Evolutionary conservation across 2,888 invertebrate genomes (phyloP).

Genomic region (Pecten maximus): DNA sequence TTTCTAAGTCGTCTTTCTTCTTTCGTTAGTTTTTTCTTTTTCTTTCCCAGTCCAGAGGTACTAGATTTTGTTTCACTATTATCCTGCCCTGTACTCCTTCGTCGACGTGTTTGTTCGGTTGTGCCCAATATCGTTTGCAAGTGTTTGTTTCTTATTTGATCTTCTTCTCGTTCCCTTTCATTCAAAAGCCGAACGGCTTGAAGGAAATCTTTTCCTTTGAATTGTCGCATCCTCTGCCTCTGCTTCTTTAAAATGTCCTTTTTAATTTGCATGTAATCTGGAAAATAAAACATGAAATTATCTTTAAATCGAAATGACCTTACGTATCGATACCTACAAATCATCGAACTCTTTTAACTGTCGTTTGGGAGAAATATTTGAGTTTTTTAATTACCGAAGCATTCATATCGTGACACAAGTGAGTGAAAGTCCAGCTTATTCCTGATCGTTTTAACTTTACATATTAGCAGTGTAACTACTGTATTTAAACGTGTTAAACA

Average conservation of each 20-base stretch:
- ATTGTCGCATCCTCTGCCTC: slow-evolving; percentile 53
- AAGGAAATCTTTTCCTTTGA: slow-evolving; percentile 61
- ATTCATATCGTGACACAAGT: neutral
- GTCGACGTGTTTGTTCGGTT: neutral
- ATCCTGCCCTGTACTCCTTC: slow-evolving; percentile 1
- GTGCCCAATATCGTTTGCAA: slow-evolving; percentile 49
- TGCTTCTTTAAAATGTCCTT: slow-evolving; percentile 67
- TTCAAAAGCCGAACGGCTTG: slow-evolving; percentile 73
- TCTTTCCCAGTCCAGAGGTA: neutral
- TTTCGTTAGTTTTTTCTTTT: slow-evolving; percentile 47
- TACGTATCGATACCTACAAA: neutral
- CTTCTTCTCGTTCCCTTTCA: slow-evolving; percentile 71
- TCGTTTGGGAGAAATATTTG: neutral
- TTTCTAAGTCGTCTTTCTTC: slow-evolving; percentile 39
- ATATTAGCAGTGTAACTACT: neutral
- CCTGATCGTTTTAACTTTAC: neutral
- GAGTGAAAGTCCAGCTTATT: neutral
- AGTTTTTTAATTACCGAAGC: neutral
- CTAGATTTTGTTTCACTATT: neutral
- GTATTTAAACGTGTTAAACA: neutral
- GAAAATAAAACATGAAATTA: slow-evolving; percentile 37
- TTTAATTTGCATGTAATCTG: slow-evolving; percentile 75
- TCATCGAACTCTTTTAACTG: neutral
- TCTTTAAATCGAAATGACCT: neutral
- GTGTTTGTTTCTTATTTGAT: slow-evolving; percentile 50